phyloP scores from a whole-genome alignment of 1,140 invertebrate genomes.

The Drosophila nannoptera region DNA sequence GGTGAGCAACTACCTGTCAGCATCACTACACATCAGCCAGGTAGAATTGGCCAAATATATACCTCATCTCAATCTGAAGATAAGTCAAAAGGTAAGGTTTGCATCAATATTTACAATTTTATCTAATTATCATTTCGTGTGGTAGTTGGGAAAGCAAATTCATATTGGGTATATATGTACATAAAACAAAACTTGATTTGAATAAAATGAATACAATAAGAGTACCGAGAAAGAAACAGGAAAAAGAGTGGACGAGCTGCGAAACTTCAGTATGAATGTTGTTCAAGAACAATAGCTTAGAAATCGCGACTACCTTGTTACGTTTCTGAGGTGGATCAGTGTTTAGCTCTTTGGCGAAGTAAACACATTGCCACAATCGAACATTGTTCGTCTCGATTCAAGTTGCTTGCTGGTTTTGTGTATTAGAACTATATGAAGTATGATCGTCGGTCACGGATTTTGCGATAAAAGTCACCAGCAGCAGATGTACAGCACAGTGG shows the following conservation, averaged over 20 bases:
- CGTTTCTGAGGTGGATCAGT: too few relatives aligned
- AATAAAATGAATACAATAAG: neutral
- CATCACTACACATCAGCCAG: slow-evolving; percentile 35
- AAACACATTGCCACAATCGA: too few relatives aligned
- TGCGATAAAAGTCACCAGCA: slow-evolving; percentile 1
- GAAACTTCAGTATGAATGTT: neutral
- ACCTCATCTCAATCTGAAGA: slow-evolving; percentile 51
- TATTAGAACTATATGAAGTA: neutral
- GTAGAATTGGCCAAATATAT: slow-evolving; percentile 41
- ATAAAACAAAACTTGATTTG: neutral
- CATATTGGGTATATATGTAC: neutral
- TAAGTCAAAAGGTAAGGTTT: slow-evolving; percentile 61
- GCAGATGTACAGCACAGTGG: too few relatives aligned
- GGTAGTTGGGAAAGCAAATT: neutral
- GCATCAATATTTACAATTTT: neutral
- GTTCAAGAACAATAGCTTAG: too few relatives aligned
- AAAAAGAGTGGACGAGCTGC: neutral
- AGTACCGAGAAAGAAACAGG: neutral
- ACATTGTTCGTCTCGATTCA: too few relatives aligned
- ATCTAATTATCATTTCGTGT: too few relatives aligned
- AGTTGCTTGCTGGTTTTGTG: too few relatives aligned
- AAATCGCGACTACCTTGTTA: too few relatives aligned
- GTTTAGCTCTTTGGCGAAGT: too few relatives aligned
- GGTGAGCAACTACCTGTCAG: slow-evolving; percentile 32
- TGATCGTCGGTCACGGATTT: slow-evolving; percentile 45